phyloP scores from a whole-genome alignment of 2,113 vertebrate species.

The Columbina picui region DNA sequence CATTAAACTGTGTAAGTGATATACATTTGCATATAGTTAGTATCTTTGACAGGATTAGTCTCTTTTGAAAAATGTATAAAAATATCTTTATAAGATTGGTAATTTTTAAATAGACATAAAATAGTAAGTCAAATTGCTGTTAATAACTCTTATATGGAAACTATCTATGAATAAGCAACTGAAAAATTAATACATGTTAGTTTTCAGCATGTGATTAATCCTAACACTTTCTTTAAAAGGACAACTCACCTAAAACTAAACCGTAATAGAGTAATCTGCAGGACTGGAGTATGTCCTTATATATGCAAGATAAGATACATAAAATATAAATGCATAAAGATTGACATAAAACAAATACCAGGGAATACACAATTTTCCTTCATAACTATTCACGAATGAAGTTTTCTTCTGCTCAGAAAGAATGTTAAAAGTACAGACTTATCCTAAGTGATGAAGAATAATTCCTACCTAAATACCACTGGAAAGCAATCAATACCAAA shows the following conservation, averaged over 20 bases:
- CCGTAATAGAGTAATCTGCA: not conserved
- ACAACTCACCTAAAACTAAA: not conserved
- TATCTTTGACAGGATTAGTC: not conserved
- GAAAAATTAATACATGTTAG: not conserved
- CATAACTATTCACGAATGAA: not conserved
- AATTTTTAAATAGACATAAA: not conserved
- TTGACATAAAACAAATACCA: not conserved
- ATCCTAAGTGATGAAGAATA: not conserved
- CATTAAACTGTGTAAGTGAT: not conserved
- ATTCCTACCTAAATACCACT: conserved; percentile 86
- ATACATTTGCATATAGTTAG: not conserved
- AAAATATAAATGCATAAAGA: not conserved
- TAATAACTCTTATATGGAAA: not conserved
- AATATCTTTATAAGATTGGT: not conserved
- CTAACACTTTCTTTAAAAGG: not conserved
- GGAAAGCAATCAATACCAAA: conserved; percentile 85
- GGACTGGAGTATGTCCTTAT: not conserved
- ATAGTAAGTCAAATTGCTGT: not conserved
- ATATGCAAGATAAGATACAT: not conserved
- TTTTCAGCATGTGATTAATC: not conserved
- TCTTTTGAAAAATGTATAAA: not conserved
- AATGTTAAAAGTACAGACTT: not conserved
- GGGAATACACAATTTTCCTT: not conserved
- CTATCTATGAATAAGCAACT: not conserved
- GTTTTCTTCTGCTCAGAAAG: not conserved